Percentiles rank a stretch among this genome's conserved stretches.
phyloP scores from a whole-genome alignment of 2,888 invertebrate species.

The Eurytoma californica region DNA sequence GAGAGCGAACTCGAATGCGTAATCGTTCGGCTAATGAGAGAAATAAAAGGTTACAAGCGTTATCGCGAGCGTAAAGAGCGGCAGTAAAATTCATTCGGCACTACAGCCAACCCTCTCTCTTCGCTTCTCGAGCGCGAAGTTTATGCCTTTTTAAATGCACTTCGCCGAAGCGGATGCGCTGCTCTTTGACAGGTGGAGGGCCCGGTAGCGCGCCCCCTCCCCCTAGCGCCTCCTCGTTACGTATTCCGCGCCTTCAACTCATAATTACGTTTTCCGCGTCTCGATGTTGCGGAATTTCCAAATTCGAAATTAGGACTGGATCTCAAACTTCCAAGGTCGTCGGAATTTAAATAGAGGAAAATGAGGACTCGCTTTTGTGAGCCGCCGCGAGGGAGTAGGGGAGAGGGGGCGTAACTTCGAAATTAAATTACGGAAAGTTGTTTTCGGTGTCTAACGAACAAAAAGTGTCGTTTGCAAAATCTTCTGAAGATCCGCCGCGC shows the following conservation, averaged over 20 bases:
- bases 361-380: background rate
- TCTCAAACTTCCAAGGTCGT: constrained; percentile 17
- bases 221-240: too few relatives aligned
- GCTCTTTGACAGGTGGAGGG: background rate
- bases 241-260: constrained; percentile 30
- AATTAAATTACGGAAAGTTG: background rate
- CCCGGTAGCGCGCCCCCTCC: too few relatives aligned
- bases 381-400: background rate
- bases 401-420: background rate
- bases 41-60: constrained; percentile 4
- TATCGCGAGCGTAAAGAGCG: constrained; percentile 7
- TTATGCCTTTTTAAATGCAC: constrained; percentile 45
- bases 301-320: constrained; percentile 17
- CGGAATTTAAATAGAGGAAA: constrained; percentile 14
- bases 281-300: constrained; percentile 1
- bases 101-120: background rate
- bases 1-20: background rate
- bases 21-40: constrained; percentile 27
- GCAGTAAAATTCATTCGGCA: constrained; percentile 27
- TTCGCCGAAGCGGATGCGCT: background rate
- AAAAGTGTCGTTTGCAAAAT: too few relatives aligned
- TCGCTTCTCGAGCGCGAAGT: constrained; percentile 31
- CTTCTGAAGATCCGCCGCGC: too few relatives aligned
- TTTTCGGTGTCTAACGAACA: too few relatives aligned
- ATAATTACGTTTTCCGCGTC: constrained; percentile 33